A percentile compares a stretch with the other conserved stretches of the same genome.
Evolutionary conservation across 2,888 invertebrate species (phyloP).

Genomic region (Cacoxenus indagator): DNA sequence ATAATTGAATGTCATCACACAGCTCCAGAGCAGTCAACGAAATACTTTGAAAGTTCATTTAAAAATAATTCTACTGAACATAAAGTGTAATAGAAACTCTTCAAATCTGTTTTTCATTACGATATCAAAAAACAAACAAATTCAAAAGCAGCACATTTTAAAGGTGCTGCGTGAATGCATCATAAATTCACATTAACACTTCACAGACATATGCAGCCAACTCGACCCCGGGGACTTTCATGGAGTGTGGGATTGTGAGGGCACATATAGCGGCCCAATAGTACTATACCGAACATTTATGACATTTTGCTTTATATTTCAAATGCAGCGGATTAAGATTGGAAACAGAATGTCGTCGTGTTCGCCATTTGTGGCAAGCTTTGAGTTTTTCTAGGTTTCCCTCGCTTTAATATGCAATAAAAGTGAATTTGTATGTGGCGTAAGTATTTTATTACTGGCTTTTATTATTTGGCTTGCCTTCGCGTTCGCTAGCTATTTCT

Average conservation of each 20-base stretch:
- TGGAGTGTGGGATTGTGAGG: not conserved
- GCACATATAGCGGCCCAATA: not conserved
- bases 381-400: not conserved
- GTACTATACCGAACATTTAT: constrained; percentile 2
- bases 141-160: not conserved
- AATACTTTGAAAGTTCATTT: not conserved
- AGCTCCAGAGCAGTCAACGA: constrained; percentile 19
- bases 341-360: constrained; percentile 45
- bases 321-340: not conserved
- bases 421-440: not conserved
- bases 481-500: too few species aligned
- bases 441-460: constrained; percentile 23
- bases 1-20: too few species aligned
- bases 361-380: constrained; percentile 56
- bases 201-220: constrained; percentile 3
- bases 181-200: constrained; percentile 15
- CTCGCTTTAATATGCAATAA: constrained; percentile 11
- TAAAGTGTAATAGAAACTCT: not conserved
- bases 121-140: not conserved
- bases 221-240: not conserved
- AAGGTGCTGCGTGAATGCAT: not conserved
- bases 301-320: constrained; percentile 16
- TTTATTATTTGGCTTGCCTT: constrained; percentile 28
- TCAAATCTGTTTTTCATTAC: constrained; percentile 14
- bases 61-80: not conserved